These are phyloP conservation scores for Acrocyrtus sp. DNA, from an alignment of 2,888 invertebrate genomes.

Conservation along the genomic window DNA sequence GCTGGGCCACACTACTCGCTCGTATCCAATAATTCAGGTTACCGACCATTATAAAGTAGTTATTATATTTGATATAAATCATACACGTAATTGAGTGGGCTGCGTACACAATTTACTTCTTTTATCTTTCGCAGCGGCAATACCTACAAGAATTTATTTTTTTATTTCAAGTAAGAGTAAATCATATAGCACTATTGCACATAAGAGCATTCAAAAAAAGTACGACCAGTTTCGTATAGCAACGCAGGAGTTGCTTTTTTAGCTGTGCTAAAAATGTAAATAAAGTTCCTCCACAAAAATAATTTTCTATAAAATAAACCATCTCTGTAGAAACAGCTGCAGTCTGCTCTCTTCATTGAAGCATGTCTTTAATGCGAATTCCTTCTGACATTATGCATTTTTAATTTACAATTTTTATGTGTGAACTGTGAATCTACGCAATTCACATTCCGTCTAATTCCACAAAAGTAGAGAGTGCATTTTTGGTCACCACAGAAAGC, in stretches of 20 bases:
- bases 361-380: neutral
- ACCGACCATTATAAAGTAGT: too few species aligned
- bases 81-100: slow-evolving; percentile 36
- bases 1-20: too few species aligned
- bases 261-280: too few species aligned
- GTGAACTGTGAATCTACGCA: neutral
- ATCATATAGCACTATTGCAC: too few species aligned
- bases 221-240: neutral
- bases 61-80: neutral
- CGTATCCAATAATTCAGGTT: too few species aligned
- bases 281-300: neutral
- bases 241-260: neutral
- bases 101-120: slow-evolving; percentile 8
- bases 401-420: neutral
- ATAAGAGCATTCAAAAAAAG: too few species aligned
- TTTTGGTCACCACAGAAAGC: too few species aligned
- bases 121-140: neutral
- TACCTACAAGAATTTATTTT: neutral
- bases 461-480: too few species aligned
- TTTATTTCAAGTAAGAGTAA: neutral
- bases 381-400: too few species aligned
- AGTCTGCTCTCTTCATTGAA: neutral
- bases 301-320: neutral
- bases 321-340: too few species aligned
- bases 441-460: too few species aligned